Evolutionary conservation across 1,140 invertebrate species (phyloP), one percentile per base, ranked within the genome.

Genomic region (Rhagoletis pomonella): DNA sequence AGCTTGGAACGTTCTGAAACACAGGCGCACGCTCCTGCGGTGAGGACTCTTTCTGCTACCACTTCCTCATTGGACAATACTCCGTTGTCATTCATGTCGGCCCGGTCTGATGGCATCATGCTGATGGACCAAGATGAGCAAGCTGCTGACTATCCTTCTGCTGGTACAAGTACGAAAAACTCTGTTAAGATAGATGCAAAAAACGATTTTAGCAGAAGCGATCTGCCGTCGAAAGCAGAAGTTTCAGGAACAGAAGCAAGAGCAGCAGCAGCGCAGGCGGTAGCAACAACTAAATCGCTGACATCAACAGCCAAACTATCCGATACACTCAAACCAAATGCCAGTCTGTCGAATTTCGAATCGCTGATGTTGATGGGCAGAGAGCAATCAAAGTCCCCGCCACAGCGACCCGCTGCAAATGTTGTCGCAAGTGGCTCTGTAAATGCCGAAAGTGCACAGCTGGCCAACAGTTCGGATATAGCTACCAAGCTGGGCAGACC

Each of bases 401-500:
- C 91, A 62, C 90, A 90, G 81, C 81, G 58, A 88, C 77, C 89
- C 77, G 47, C 89, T 90, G 85, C 89, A 89, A 55, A 55, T 29
- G 17, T 81, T 42, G n/a, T 2, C 19, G 73, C 7, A n/a, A 55
- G 47, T 58, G 19, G 47, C 62, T 64, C 10, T 62, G 55, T 14
- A 39, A 64, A 86, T 50, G 60, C 17, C 12, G 64, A 81, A 0
- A 50, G 17, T 14, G 60, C 60, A 58, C 67, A 44, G 44, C 84
- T 60, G 62, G 47, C 29, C n/a, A 59, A 58, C 60, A 89, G 91
- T 92, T 89, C 88, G 87, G 89, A 90, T 69, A 90, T 89, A 89
- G 89, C 89, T 77, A 88, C 90, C 87, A 91, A 91, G 86, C 67
- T 91, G 67, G 90, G 94, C n/a, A 94, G 94, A 89, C 93, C 95